These are phyloP conservation scores for Cyaniris semiargus DNA, from an alignment of 2,888 invertebrate genomes.

Conservation along the genomic window DNA sequence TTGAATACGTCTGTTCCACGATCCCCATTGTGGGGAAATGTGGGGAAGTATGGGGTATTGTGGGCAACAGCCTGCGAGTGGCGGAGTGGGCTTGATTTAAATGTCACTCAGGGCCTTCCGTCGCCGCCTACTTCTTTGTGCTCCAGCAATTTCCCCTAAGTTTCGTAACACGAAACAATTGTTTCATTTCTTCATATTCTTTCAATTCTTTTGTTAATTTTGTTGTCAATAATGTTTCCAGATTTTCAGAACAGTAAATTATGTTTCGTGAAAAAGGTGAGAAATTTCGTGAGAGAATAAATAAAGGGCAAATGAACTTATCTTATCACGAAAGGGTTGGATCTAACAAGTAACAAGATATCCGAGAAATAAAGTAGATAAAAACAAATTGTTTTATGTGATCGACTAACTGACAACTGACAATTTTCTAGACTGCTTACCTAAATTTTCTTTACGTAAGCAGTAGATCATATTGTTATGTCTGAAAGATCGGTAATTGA, in stretches of 20 bases:
- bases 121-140: conserved; percentile 12
- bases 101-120: conserved; percentile 54
- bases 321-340: not conserved
- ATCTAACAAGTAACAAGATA: not conserved
- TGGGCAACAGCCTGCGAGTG: conserved; percentile 3
- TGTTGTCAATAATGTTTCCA: not conserved
- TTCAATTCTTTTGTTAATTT: not conserved
- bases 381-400: not conserved
- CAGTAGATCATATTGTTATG: too few relatives aligned
- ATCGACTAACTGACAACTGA: not conserved
- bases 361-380: not conserved
- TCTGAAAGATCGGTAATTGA: not conserved
- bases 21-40: not conserved
- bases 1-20: conserved; percentile 3
- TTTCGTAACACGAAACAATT: not conserved
- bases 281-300: not conserved
- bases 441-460: not conserved
- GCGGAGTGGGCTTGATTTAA: conserved; percentile 50
- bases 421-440: not conserved
- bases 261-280: not conserved
- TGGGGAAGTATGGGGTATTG: not conserved
- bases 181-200: conserved; percentile 5
- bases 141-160: not conserved
- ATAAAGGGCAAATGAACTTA: not conserved
- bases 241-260: not conserved